Evolutionary conservation across 1,140 invertebrate genomes (phyloP).

Genomic region (Gonatopus flavifemur): DNA sequence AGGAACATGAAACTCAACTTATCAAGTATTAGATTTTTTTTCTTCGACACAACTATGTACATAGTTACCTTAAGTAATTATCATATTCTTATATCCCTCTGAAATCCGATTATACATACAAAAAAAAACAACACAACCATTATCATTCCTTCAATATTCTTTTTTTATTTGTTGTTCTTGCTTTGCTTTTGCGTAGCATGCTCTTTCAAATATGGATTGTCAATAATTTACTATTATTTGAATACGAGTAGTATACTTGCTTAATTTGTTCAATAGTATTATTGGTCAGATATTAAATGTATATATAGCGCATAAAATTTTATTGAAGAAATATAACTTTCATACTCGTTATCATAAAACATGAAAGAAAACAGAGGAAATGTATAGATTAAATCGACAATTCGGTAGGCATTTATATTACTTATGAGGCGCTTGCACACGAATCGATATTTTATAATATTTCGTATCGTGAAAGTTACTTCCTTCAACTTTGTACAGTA

Average conservation of each 20-base stretch:
- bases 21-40: slow-evolving; percentile 31
- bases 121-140: slow-evolving; percentile 15
- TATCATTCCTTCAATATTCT: slow-evolving; percentile 20
- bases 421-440: too few relatives aligned
- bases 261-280: too few relatives aligned
- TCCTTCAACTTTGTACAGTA: too few relatives aligned
- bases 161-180: slow-evolving; percentile 16
- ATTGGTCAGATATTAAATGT: too few relatives aligned
- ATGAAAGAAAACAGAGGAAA: background rate
- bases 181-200: slow-evolving; percentile 9
- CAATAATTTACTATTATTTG: slow-evolving; percentile 25
- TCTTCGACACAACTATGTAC: slow-evolving; percentile 36
- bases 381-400: slow-evolving; percentile 2
- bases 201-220: slow-evolving; percentile 41
- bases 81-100: slow-evolving; percentile 16
- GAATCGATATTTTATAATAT: too few relatives aligned
- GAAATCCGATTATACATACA: slow-evolving; percentile 28
- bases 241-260: slow-evolving; percentile 8
- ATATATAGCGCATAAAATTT: background rate
- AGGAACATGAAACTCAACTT: slow-evolving; percentile 52
- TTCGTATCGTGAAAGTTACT: too few relatives aligned
- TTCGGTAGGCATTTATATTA: background rate
- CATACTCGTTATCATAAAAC: background rate
- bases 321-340: background rate
- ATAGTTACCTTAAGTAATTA: slow-evolving; percentile 18